phyloP scores from a whole-genome alignment of 2,113 vertebrate genomes.

The Dipodomys stephensi region DNA sequence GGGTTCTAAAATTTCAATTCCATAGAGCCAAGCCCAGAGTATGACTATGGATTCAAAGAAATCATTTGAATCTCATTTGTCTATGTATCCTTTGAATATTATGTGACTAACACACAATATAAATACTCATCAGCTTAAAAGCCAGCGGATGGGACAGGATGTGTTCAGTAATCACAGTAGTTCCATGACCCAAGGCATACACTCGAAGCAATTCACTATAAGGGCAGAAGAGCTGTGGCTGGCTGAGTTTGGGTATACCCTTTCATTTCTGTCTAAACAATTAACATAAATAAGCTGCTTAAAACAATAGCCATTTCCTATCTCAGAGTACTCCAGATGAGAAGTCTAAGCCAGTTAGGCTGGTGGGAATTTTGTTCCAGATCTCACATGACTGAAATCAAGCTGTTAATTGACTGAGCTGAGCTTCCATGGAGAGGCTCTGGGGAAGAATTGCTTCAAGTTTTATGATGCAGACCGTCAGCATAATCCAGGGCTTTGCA shows the following conservation, averaged over 20 bases:
- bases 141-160: neutral
- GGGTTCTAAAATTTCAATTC: conserved; percentile 39
- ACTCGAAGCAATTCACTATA: neutral
- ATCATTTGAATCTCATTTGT: neutral
- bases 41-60: neutral
- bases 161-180: neutral
- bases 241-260: neutral
- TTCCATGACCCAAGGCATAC: neutral
- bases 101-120: neutral
- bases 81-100: conserved; percentile 26
- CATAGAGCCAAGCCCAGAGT: neutral
- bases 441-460: neutral
- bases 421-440: neutral
- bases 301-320: neutral
- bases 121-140: neutral
- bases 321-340: neutral
- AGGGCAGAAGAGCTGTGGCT: neutral
- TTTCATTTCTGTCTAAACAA: neutral
- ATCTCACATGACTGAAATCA: neutral
- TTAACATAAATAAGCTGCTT: neutral
- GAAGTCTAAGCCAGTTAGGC: neutral
- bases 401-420: neutral
- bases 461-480: neutral
- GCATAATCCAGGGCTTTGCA: neutral
- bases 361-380: neutral